Conservation (phyloP, 2,888 invertebrate genomes). For the Euphydryas editha region DNA sequence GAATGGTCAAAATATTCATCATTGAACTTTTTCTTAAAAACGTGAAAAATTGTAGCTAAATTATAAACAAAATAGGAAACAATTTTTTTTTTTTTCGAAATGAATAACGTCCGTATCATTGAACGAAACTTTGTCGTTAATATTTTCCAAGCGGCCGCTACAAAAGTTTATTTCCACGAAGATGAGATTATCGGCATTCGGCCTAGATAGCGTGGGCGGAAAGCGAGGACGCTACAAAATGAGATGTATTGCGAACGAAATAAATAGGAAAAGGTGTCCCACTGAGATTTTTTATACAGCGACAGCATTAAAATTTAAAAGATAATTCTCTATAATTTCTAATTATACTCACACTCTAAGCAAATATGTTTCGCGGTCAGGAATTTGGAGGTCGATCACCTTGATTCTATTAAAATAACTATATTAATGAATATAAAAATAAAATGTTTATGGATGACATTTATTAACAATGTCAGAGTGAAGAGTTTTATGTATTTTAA, state of each 20-base stretch:
- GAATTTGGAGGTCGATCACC: conserved; percentile 2
- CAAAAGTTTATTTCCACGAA: conserved; percentile 46
- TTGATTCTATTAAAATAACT: neutral
- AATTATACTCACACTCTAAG: no score
- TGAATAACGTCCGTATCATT: conserved; percentile 15
- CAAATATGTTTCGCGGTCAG: conserved; percentile 8
- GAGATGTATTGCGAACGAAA: conserved; percentile 36
- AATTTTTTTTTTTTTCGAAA: no score
- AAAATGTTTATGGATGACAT: neutral
- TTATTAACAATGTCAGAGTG: neutral
- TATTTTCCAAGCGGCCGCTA: conserved; percentile 19
- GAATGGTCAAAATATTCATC: no score
- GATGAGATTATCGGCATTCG: conserved; percentile 53
- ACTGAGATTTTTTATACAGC: conserved; percentile 14
- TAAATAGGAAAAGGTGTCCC: conserved; percentile 44
- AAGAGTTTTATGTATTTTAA: neutral
- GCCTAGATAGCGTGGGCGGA: conserved; percentile 49
- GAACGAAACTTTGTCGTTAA: conserved; percentile 23
- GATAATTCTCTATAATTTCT: neutral
- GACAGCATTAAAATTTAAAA: neutral
- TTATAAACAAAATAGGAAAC: no score
- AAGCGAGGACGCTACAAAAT: conserved; percentile 37
- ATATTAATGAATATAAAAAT: neutral
- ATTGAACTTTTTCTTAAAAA: no score
- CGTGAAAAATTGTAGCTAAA: neutral